Evolutionary conservation across 2,888 invertebrate genomes (phyloP), one percentile per base, ranked within the genome.

Genomic region (Molanna angustata): DNA sequence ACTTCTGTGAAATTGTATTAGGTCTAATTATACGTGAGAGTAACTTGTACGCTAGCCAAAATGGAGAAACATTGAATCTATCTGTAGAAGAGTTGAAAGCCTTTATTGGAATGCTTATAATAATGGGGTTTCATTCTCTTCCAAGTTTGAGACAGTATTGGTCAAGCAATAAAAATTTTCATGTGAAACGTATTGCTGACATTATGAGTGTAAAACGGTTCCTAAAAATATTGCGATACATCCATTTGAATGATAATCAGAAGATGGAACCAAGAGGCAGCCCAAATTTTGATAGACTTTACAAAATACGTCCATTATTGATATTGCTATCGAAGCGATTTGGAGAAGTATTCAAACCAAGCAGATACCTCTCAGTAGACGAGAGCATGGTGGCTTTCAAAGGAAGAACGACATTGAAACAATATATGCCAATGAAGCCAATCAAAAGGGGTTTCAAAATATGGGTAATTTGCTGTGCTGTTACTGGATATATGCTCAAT

Each of bases 311-410:
- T n/a, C 59, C 62, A 17, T 18, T 62, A 9, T 31, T 59, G n/a
- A 52, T 33, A 43, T 58, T 54, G 33, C 42, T 17, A 31, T 17
- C 4, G 3, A 17, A 18, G 4, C 3, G 4, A 4, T 39, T 39
- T 39, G 19, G 4, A 39, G 18, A 14, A 4, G 16, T 19, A 17
- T 56, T 62, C 41, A 31, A 48, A 4, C 53, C 61, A 31, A 17
- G 31, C 22, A n/a, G 56, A 22, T 35, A 40, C 19, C 48, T 62
- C n/a, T 54, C 57, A 16, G 49, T 61, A 22, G 57, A 61, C 35
- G 61, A 62, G 40, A 59, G 56, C 27, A 61, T 61, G 60, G 49
- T 61, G 13, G 56, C 56, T 3, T 62, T 61, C 57, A 62, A 61
- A 56, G 62, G 61, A 4, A 43, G 60, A 20, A 50, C 52, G 18